These are phyloP conservation scores for Biston stratarius DNA, from an alignment of 2,888 invertebrate genomes.

Conservation along the genomic window DNA sequence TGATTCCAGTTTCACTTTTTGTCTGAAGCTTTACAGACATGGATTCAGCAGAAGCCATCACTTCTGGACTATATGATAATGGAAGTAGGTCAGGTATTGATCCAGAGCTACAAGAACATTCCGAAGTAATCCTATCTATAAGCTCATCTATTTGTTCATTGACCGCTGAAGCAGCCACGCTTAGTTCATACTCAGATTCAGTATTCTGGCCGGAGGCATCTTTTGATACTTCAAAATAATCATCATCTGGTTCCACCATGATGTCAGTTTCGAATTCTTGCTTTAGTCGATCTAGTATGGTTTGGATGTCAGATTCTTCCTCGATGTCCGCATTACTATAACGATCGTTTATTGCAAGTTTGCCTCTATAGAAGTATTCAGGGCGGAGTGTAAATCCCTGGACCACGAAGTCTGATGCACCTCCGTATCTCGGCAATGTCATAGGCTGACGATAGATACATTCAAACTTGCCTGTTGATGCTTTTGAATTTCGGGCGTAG, in stretches of 20 bases:
- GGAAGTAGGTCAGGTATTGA: slow-evolving; percentile 23
- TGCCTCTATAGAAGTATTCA: slow-evolving; percentile 74
- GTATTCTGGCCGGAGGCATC: slow-evolving; percentile 49
- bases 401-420: slow-evolving; percentile 61
- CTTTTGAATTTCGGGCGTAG: slow-evolving; percentile 64
- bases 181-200: slow-evolving; percentile 55
- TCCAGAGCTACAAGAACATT: slow-evolving; percentile 40
- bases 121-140: slow-evolving; percentile 54
- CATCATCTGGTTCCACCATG: slow-evolving; percentile 59
- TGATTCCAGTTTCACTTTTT: slow-evolving; percentile 52
- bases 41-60: slow-evolving; percentile 7
- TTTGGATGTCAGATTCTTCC: slow-evolving; percentile 59
- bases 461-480: slow-evolving; percentile 87
- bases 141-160: slow-evolving; percentile 59
- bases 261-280: slow-evolving; percentile 57
- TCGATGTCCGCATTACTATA: slow-evolving; percentile 54
- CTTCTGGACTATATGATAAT: slow-evolving; percentile 21
- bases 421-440: slow-evolving; percentile 62
- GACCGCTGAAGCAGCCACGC: slow-evolving; percentile 52
- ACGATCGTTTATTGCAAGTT: slow-evolving; percentile 57
- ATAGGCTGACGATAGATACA: slow-evolving; percentile 79
- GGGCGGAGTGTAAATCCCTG: slow-evolving; percentile 63
- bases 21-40: slow-evolving; percentile 37
- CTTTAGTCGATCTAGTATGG: slow-evolving; percentile 60
- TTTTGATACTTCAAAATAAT: slow-evolving; percentile 41